Percentiles rank a stretch among this genome's conserved stretches.
These are phyloP conservation scores for Syrphus vitripennis DNA, from an alignment of 2,888 invertebrate species.

Conservation along the genomic window DNA sequence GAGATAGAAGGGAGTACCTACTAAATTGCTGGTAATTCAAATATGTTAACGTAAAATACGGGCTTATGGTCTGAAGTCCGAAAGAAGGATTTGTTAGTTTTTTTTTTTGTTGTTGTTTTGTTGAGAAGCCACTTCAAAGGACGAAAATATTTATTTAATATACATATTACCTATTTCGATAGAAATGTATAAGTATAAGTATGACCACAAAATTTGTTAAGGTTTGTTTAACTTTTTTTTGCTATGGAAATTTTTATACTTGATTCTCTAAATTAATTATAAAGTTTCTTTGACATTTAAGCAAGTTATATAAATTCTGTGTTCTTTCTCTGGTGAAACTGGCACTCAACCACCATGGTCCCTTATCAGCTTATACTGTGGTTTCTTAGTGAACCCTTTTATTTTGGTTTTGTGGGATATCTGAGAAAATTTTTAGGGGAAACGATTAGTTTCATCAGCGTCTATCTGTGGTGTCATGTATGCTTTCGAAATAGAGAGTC, in stretches of 20 bases:
- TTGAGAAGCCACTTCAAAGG: conserved; percentile 14
- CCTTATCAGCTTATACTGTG: no score
- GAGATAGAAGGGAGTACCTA: background rate
- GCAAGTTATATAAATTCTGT: background rate
- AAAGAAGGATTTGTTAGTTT: background rate
- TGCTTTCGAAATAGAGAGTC: no score
- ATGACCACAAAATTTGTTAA: background rate
- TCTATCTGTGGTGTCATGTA: no score
- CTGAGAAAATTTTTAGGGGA: no score
- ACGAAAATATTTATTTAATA: background rate
- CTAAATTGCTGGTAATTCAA: background rate
- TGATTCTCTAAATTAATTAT: background rate
- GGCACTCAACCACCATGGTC: background rate
- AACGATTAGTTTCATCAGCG: no score
- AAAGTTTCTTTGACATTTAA: background rate
- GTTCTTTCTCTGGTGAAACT: background rate
- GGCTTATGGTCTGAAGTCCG: background rate
- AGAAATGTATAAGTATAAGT: background rate
- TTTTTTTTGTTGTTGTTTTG: background rate
- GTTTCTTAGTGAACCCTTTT: no score
- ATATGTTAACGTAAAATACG: background rate
- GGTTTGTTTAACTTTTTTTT: background rate
- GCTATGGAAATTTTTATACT: background rate
- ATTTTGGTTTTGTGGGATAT: no score
- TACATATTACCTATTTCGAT: background rate